Evolutionary conservation across 1,140 invertebrate genomes (phyloP).

Genomic region (Ganaspis sp.): DNA sequence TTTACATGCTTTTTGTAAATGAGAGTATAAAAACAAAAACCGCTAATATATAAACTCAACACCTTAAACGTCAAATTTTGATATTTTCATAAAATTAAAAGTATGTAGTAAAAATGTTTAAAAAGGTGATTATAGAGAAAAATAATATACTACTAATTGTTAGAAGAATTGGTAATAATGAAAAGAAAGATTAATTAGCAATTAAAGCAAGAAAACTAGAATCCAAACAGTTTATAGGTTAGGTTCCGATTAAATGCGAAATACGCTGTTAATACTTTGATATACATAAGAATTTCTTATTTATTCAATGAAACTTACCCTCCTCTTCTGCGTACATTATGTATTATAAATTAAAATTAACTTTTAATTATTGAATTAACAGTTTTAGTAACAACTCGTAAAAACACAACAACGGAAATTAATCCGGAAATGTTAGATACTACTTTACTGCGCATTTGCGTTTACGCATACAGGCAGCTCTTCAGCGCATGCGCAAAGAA

Average conservation of each 20-base stretch:
- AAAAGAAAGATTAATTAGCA: background rate
- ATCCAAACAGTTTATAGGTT: background rate
- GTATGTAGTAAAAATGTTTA: background rate
- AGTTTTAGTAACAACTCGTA: too few species aligned
- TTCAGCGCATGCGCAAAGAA: too few species aligned
- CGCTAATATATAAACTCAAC: too few species aligned
- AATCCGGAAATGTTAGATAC: background rate
- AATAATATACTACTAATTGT: background rate
- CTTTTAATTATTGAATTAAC: background rate
- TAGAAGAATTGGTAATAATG: background rate
- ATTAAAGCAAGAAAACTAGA: background rate
- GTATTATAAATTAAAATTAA: background rate
- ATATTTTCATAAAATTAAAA: background rate
- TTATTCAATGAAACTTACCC: background rate
- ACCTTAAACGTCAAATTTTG: background rate
- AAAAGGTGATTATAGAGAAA: background rate
- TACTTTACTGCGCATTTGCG: too few species aligned
- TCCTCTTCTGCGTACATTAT: constrained; percentile 5
- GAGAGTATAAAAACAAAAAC: background rate
- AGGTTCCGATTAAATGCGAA: background rate
- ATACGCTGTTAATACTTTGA: background rate
- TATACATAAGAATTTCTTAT: background rate
- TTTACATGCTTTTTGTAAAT: too few species aligned
- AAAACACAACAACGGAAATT: background rate
- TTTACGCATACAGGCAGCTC: too few species aligned